Base-by-base conservation (phyloP, 1,140 invertebrate species). In the Agrypnia vestita region DNA sequence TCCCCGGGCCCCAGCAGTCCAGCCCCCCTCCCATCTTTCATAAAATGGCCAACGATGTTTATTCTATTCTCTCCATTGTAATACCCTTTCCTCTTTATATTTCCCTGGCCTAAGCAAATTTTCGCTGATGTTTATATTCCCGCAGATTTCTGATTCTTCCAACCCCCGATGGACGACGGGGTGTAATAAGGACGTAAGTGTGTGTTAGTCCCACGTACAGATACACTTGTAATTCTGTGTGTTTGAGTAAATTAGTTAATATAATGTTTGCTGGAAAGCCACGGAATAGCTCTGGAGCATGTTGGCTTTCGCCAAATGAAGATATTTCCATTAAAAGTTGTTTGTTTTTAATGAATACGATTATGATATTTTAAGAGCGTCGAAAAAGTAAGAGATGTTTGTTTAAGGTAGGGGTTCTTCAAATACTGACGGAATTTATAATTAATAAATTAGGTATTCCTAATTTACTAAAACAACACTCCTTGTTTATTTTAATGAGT, bases 51-150 rank as follows among this genome's bases (percentile, higher is more conserved):
- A 72, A 44, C 81, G 78, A 82, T 82, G 81, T 82, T 82, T 82
- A 80, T 82, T 82, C 81, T 80, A 79, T 82, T 78, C 78, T 77
- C 73, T 80, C 78, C 81, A 82, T 82, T 82, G 81, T 82, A 62
- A 79, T 80, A 82, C 78, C 81, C 81, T 79, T 82, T 82, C 75
- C 80, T 74, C 77, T 79, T 79, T 71, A 78, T 78, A 69, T 82
- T 82, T 79, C 78, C 78, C 67, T 53, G 69, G 78, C 81, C 81
- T 82, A 82, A 82, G 81, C 81, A 82, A 82, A 82, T 82, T 82
- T 82, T 82, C 74, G 69, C 78, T 78, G 81, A 80, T 82, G 81
- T 82, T 80, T 82, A 82, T 82, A 79, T 82, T 82, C 77, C 76
- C 51, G 56, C 81, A 79, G 77, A 82, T 77, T 73, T 76, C 74